A percentile compares a stretch with the other conserved stretches of the same genome.
Conservation (phyloP, 2,113 vertebrate species). For the Ptychochromis oligacanthus region DNA sequence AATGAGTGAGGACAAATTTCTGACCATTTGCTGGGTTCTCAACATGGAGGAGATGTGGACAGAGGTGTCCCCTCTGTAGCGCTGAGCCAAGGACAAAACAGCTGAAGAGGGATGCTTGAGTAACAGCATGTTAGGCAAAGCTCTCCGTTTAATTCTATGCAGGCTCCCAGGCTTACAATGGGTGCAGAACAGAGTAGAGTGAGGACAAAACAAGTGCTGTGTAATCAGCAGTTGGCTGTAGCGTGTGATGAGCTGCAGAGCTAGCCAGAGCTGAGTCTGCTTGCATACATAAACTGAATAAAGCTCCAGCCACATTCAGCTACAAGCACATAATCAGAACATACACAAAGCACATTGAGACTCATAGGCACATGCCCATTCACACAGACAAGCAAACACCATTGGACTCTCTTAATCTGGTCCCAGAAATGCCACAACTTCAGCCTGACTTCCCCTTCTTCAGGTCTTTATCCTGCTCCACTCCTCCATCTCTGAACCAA, state of each 20-base stretch:
- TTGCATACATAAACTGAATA: neutral
- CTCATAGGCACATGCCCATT: neutral
- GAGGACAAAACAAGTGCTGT: constrained; percentile 72
- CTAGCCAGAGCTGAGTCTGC: constrained; percentile 39
- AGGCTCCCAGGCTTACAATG: constrained; percentile 53
- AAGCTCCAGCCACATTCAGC: constrained; percentile 5
- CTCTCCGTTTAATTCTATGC: constrained; percentile 36
- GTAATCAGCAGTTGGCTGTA: constrained; percentile 68
- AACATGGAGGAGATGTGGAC: neutral
- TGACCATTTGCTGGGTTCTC: constrained; percentile 1
- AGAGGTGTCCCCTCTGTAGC: constrained; percentile 35
- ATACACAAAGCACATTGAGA: neutral
- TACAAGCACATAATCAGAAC: neutral
- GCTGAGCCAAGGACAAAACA: constrained; percentile 24
- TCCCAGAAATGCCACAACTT: no score
- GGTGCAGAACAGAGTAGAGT: constrained; percentile 40
- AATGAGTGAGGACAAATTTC: neutral
- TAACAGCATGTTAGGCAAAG: constrained; percentile 48
- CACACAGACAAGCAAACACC: neutral
- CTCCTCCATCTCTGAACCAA: neutral
- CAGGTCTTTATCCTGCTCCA: neutral
- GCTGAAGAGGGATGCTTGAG: constrained; percentile 45
- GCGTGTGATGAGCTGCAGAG: constrained; percentile 55
- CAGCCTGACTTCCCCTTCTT: neutral
- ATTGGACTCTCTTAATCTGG: neutral